phyloP scores from a whole-genome alignment of 2,888 invertebrate species.

The Beris chalybata region DNA sequence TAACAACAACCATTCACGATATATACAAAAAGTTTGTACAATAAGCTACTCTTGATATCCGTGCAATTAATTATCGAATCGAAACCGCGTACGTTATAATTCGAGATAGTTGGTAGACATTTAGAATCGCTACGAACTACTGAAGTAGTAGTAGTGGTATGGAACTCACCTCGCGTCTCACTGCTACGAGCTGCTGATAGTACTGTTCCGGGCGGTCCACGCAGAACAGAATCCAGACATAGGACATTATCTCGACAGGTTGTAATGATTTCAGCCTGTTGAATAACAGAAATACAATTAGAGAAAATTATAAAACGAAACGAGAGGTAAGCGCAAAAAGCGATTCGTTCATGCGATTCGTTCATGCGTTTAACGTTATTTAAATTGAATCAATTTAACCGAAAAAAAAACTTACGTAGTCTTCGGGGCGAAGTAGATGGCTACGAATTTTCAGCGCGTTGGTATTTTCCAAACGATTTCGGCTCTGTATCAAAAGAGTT shows the following conservation, averaged over 20 bases:
- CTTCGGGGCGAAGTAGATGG: slow-evolving; percentile 55
- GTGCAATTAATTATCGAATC: slow-evolving; percentile 52
- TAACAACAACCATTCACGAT: slow-evolving; percentile 14
- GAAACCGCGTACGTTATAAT: slow-evolving; percentile 53
- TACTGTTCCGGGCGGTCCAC: slow-evolving; percentile 58
- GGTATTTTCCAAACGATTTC: slow-evolving; percentile 53
- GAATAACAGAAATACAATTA: slow-evolving; percentile 42
- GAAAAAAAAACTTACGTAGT: slow-evolving; percentile 52
- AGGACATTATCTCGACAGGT: slow-evolving; percentile 86
- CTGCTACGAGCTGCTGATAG: slow-evolving; percentile 61
- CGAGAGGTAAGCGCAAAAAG: background rate
- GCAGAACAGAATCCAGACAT: slow-evolving; percentile 72
- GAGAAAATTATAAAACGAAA: background rate
- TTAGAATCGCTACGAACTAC: slow-evolving; percentile 7
- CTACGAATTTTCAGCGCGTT: slow-evolving; percentile 54
- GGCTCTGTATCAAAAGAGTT: slow-evolving; percentile 52
- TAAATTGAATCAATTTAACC: background rate
- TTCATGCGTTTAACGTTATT: background rate
- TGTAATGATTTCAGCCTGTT: slow-evolving; percentile 78
- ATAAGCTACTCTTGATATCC: slow-evolving; percentile 43
- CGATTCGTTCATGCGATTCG: no score
- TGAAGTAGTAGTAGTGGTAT: background rate
- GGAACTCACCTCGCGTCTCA: slow-evolving; percentile 64
- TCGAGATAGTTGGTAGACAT: slow-evolving; percentile 49
- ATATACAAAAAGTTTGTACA: slow-evolving; percentile 24